Evolutionary conservation across 2,113 vertebrate genomes (phyloP), one percentile per base, ranked within the genome.

Genomic region (Microtus oregoni): DNA sequence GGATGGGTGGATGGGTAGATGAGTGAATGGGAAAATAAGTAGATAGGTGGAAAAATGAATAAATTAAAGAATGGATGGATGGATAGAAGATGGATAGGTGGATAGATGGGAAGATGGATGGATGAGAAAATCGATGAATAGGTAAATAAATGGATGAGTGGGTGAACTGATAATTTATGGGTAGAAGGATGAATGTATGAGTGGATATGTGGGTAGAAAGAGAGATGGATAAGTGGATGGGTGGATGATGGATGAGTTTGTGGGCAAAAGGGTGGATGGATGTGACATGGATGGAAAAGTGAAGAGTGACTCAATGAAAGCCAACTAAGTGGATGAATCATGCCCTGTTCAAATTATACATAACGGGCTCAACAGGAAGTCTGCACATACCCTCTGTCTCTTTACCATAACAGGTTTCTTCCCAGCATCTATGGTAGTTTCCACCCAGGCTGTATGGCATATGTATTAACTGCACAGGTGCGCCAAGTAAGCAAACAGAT

Each of bases 401-500:
- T 72, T 8, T 1, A 3, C 8, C 38, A 5, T 6, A 2, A 3
- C 55, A 58, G 55, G 17, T 14, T 58, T 2, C 0, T 17, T 30
- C 15, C 50, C 47, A 61, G 88, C 32, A n/a, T 67, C 73, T 0
- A 20, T 14, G 63, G 5, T 68, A 82, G 58, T 5, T 35, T 67
- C 12, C 7, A 58, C 5, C 13, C 30, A 17, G 41, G 32, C 35
- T 38, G 63, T 52, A 35, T n/a, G 44, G 63, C 10, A 13, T 52
- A 13, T 63, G 24, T 30, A 20, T 55, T 12, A 38, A 7, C 52
- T 63, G 2, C 2, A 10, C 44, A 41, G 82, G n/a, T 3, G 38
- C 38, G 10, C 17, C 7, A 17, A 20, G 5, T 1, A 1, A 5
- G 20, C 47, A 24, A 2, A 20, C 1, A 15, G 63, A 2, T 1